Base-by-base conservation (phyloP, 2,797 vertebrate species). In the Cynodonichthys magdalenae region DNA sequence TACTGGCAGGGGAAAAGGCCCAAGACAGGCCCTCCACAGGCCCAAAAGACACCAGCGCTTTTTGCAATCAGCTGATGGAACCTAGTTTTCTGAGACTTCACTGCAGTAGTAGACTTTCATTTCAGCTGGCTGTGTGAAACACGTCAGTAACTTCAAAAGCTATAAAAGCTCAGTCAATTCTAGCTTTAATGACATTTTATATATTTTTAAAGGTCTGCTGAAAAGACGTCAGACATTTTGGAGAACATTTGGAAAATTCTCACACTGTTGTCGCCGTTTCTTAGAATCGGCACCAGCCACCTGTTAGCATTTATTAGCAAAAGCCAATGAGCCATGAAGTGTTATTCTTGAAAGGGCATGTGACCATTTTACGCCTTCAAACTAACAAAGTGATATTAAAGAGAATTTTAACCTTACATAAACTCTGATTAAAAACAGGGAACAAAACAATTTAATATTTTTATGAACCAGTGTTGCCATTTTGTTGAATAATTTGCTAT, bases 1-100 rank as follows among this genome's bases (percentile, higher is more conserved):
- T 89, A 66, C 87, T 88, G 85, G 83, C 88, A 81, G 68, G 66
- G 83, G 82, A 83, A 90, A 90, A 91, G 89, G 89, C 87, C 84
- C 81, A 62, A 84, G 85, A 89, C 83, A 66, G 89, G 90, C 76
- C 83, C 87, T 90, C 87, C 88, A 77, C 86, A 87, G 86, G 79
- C 81, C 87, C 87, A 34, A 89, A 90, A 89, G 88, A 94, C 90
- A 87, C 89, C 83, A 86, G 81, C 58, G 8, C 73, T 76, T 83
- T 87, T 88, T 79, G 87, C 83, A 89, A 84, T 89, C 83, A 81
- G 80, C 86, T 87, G 81, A 91, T 82, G 76, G 75, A 81, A 73
- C 71, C 81, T 79, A 64, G 73, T 84, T 87, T 74, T 71, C 63
- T 39, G 70, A 80, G 63, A 74, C 66, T 82, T 83, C 51, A 63